These are phyloP conservation scores for Stomatorhinus walkeri DNA, from an alignment of 2,797 vertebrate genomes.

Conservation along the genomic window DNA sequence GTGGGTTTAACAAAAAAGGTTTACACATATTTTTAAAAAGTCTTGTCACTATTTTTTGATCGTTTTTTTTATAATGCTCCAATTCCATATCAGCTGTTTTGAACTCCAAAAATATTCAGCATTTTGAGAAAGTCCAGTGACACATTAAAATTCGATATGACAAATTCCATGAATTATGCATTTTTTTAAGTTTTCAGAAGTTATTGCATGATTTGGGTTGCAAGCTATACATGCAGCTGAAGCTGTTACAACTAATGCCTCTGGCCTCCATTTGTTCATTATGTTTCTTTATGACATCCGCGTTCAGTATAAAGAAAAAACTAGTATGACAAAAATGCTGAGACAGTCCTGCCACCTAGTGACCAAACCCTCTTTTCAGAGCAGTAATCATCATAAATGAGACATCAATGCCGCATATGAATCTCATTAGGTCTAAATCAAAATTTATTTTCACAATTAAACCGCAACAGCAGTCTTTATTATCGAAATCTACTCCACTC, in stretches of 20 bases:
- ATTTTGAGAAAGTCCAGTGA: not conserved
- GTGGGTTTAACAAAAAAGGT: not conserved
- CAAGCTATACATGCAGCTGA: not conserved
- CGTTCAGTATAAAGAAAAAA: not conserved
- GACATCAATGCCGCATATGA: not conserved
- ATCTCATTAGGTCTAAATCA: not conserved
- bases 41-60: not conserved
- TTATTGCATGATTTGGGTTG: not conserved
- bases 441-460: not conserved
- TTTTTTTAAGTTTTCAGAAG: not conserved
- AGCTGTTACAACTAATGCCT: not conserved
- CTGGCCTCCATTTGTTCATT: not conserved
- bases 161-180: not conserved
- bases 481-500: not conserved
- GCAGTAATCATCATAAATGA: not conserved
- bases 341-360: slow-evolving; percentile 18
- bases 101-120: not conserved
- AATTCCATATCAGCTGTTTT: not conserved
- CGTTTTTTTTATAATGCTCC: not conserved
- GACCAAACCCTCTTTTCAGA: not conserved
- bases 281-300: not conserved
- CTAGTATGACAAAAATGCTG: not conserved
- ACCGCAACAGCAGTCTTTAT: not conserved
- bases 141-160: not conserved
- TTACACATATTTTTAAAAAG: not conserved